Evolutionary conservation across 2,113 vertebrate genomes (phyloP), one percentile per base, ranked within the genome.

Genomic region (Symphodus melops): DNA sequence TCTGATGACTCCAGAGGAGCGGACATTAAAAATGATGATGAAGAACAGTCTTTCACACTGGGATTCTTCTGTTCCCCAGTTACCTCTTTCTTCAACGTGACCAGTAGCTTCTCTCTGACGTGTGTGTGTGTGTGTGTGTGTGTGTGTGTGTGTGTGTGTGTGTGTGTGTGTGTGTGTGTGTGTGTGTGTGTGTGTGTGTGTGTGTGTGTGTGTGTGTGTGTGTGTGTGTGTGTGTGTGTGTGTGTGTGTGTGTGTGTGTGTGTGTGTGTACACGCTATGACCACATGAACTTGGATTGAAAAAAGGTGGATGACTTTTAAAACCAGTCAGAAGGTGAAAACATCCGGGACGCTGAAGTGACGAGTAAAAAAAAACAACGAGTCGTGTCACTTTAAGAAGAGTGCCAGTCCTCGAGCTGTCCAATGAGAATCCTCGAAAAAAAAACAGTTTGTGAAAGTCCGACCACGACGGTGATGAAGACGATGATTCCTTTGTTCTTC

Each of bases 401-500:
- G 80, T 58, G 46, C 36, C 83, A 73, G 85, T 86, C 76, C 63
- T 74, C 44, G 37, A 73, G 79, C 79, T 75, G 79, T 86, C 56
- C 56, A 0, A n/a, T 54, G 57, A 56, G 33, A 76, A 39, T 83
- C 73, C 81, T 81, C 82, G 44, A 20, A 42, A 25, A 64, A 60
- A 84, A 71, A 37, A 21, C 53, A n/a, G n/a, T n/a, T n/a, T n/a
- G n/a, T n/a, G n/a, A n/a, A n/a, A 59, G 78, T 59, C 70, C 59
- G 14, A 33, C 16, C 21, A 55, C 7, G 68, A 55, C 1, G 66
- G 65, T 12, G n/a, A 60, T 11, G 70, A 62, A 8, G 46, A 73
- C 9, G 21, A 37, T 51, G 21, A 37, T 51, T 68, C 19, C 54
- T 77, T 52, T 68, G 9, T 68, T 13, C 52, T 77, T 49, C 55